phyloP scores from a whole-genome alignment of 2,797 vertebrate genomes.

The Bucorvus abyssinicus region DNA sequence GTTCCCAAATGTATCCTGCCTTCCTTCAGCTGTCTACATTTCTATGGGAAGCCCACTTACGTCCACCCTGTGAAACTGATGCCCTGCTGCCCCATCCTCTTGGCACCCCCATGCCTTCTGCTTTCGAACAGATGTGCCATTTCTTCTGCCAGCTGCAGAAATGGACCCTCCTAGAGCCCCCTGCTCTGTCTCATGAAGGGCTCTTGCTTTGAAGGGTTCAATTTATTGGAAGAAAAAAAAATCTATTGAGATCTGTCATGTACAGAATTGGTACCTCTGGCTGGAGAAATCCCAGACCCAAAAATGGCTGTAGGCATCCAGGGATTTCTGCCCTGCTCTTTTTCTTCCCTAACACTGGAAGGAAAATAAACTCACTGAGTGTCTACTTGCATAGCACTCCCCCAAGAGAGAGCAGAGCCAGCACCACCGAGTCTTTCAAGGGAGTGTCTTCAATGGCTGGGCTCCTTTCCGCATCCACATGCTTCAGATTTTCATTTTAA shows the following conservation, averaged over 20 bases:
- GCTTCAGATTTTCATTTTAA: neutral
- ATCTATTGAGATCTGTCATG: neutral
- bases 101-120: neutral
- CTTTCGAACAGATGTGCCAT: neutral
- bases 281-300: neutral
- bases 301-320: neutral
- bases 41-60: neutral
- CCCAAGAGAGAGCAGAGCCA: neutral
- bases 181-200: neutral
- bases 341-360: neutral
- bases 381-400: neutral
- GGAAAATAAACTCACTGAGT: neutral
- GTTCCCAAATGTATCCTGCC: neutral
- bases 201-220: neutral
- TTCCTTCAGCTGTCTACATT: neutral
- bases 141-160: neutral
- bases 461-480: neutral
- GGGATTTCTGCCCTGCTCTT: neutral
- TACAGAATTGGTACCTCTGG: neutral
- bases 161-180: neutral
- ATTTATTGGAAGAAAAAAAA: neutral
- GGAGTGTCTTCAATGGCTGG: neutral
- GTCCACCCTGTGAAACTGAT: neutral
- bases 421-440: neutral
- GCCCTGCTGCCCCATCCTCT: neutral